phyloP scores from a whole-genome alignment of 2,797 vertebrate genomes.

The Premnoplex brunnescens region DNA sequence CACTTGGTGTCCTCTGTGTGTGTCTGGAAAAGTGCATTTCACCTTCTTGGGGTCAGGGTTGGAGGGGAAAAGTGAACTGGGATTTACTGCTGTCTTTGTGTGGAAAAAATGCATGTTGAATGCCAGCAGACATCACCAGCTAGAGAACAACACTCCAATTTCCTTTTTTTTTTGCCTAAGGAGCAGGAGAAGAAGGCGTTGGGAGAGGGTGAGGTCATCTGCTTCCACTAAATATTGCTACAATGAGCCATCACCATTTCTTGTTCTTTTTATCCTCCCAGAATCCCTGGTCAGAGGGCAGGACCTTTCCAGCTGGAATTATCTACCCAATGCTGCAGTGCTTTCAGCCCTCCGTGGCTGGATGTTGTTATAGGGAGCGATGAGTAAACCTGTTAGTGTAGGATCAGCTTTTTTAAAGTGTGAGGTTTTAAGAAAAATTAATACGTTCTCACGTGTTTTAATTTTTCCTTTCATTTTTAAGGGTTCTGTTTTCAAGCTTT shows the following conservation, averaged over 20 bases:
- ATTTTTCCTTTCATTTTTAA: not conserved
- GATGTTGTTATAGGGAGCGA: not conserved
- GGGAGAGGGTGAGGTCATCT: not conserved
- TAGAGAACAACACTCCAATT: not conserved
- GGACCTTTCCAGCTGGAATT: not conserved
- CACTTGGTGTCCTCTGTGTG: rapidly evolving
- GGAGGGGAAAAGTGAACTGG: not conserved
- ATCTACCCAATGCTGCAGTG: not conserved
- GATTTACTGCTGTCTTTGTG: not conserved
- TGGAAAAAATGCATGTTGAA: not conserved
- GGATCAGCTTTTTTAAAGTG: not conserved
- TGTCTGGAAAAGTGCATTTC: not conserved
- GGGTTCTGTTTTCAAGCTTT: not conserved
- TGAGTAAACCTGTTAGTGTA: not conserved
- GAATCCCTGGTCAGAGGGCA: not conserved
- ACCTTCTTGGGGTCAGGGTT: not conserved
- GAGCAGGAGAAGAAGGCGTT: not conserved
- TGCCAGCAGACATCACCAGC: not conserved
- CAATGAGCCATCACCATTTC: not conserved
- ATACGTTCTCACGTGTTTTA: not conserved
- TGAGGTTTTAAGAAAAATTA: not conserved
- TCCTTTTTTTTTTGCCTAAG: slow-evolving; percentile 2
- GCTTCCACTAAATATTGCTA: not conserved
- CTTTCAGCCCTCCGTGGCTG: not conserved
- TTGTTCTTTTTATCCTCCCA: not conserved